Evolutionary conservation across 2,888 invertebrate genomes (phyloP).

Genomic region (Idaea straminata): DNA sequence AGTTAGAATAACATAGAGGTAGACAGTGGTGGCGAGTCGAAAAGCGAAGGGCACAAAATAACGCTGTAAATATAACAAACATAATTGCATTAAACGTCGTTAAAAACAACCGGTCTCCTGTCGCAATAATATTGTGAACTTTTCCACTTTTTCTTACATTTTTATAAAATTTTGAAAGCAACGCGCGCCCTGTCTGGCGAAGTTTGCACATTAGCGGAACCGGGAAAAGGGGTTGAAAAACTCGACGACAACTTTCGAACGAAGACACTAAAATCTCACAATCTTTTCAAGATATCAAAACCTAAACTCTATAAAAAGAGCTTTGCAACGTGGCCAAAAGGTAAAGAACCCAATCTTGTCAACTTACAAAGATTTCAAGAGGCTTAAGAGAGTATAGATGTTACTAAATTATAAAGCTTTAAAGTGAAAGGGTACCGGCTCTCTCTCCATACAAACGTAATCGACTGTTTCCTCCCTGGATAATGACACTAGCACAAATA

Average conservation of each 20-base stretch:
- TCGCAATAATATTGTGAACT: constrained; percentile 27
- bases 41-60: constrained; percentile 1
- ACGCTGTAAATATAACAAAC: constrained; percentile 9
- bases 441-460: too few species aligned
- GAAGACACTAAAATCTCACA: constrained; percentile 44
- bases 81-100: constrained; percentile 16
- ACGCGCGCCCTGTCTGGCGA: constrained; percentile 41
- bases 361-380: constrained; percentile 9
- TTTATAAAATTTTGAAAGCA: constrained; percentile 49
- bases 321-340: constrained; percentile 1
- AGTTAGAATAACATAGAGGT: background rate
- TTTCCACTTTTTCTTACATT: constrained; percentile 37
- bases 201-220: constrained; percentile 62
- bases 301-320: constrained; percentile 18
- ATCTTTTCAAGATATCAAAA: constrained; percentile 35
- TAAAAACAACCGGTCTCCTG: constrained; percentile 27
- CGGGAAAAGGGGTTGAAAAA: constrained; percentile 66
- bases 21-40: background rate
- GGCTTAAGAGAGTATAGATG: background rate
- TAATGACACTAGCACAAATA: too few species aligned
- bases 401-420: background rate
- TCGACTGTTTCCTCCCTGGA: too few species aligned
- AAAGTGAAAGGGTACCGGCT: too few species aligned
- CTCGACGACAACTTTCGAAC: constrained; percentile 46
- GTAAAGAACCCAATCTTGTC: background rate